These are phyloP conservation scores for Enteromius afrohamiltoni DNA, from an alignment of 2,797 vertebrate species.

Conservation along the genomic window DNA sequence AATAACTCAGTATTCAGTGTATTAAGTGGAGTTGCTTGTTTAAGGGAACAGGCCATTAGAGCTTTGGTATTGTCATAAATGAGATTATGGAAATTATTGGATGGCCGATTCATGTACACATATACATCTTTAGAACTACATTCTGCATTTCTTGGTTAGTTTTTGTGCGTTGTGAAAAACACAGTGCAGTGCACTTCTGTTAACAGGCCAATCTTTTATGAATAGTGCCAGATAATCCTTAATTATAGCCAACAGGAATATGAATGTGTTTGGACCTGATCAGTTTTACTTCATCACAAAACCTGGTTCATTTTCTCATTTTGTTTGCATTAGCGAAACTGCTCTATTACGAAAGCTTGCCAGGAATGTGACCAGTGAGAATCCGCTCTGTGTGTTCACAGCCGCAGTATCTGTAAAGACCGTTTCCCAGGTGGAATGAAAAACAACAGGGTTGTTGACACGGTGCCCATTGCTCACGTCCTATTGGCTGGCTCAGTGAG, in stretches of 20 bases:
- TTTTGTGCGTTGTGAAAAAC: neutral
- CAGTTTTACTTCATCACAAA: neutral
- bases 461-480: neutral
- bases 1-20: conserved; percentile 1
- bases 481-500: conserved; percentile 17
- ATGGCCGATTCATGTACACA: neutral
- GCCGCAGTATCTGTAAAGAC: conserved; percentile 16
- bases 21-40: conserved; percentile 11
- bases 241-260: neutral
- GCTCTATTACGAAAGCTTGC: neutral
- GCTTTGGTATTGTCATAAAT: conserved; percentile 2
- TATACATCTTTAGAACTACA: neutral
- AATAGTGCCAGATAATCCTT: neutral
- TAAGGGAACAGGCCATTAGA: conserved; percentile 10
- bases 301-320: neutral
- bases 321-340: neutral
- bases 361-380: conserved; percentile 19
- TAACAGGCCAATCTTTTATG: neutral
- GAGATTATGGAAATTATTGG: neutral
- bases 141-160: neutral
- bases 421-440: conserved; percentile 38
- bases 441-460: conserved; percentile 39
- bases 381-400: conserved; percentile 7
- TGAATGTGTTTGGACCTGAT: neutral
- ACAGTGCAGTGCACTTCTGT: neutral